phyloP scores from a whole-genome alignment of 2,797 vertebrate genomes.

The Tenualosa thibaudeaui region DNA sequence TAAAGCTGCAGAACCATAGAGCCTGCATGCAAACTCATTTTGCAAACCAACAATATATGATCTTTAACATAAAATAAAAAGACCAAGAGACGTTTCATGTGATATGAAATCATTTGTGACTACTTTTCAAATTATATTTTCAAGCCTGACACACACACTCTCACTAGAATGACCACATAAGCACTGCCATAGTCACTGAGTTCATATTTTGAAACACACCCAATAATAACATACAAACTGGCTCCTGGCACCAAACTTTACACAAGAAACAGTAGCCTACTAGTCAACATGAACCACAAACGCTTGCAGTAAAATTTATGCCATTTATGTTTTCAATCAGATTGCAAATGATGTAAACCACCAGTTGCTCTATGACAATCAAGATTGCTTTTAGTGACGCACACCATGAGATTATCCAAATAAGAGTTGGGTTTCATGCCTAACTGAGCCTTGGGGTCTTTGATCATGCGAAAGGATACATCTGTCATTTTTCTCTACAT shows the following conservation, averaged over 20 bases:
- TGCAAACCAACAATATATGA: neutral
- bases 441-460: neutral
- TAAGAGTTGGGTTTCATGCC: neutral
- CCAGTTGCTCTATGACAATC: conserved; percentile 37
- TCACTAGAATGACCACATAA: neutral
- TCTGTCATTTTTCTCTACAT: neutral
- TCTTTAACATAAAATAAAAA: neutral
- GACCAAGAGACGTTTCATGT: neutral
- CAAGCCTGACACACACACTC: neutral
- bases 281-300: neutral
- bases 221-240: neutral
- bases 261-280: neutral
- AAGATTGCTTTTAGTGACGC: conserved; percentile 14
- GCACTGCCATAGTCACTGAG: neutral
- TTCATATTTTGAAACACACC: neutral
- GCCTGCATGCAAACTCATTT: neutral
- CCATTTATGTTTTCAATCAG: conserved; percentile 18
- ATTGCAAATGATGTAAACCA: conserved; percentile 36
- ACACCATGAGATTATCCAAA: neutral
- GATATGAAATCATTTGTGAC: neutral
- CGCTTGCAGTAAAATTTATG: neutral
- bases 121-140: neutral
- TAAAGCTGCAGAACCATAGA: neutral
- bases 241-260: neutral
- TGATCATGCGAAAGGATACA: neutral